Percentiles rank a stretch among this genome's conserved stretches.
Conservation (phyloP, 2,888 invertebrate genomes). For the Drosophila neutralis region DNA sequence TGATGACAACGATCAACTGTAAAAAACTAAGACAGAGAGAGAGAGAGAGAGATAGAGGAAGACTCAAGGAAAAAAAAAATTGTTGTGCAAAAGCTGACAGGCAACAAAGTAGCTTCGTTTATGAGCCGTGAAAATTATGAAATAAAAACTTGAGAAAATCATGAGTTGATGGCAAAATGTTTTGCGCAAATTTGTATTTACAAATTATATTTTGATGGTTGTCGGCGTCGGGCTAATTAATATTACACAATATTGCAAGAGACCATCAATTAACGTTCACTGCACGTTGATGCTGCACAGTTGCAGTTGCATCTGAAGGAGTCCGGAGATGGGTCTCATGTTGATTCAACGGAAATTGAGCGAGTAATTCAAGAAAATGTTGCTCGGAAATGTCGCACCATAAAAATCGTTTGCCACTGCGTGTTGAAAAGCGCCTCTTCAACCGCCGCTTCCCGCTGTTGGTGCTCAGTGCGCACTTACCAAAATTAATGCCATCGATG, state of each 20-base stretch:
- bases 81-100: slow-evolving; percentile 28
- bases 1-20: slow-evolving; percentile 12
- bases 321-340: slow-evolving; percentile 14
- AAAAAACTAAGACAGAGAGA: slow-evolving; percentile 10
- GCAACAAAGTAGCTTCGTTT: slow-evolving; percentile 73
- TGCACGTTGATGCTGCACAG: slow-evolving; percentile 15
- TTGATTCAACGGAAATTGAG: slow-evolving; percentile 83
- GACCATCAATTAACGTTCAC: slow-evolving; percentile 54
- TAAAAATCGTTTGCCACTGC: slow-evolving; percentile 66
- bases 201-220: slow-evolving; percentile 60
- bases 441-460: slow-evolving; percentile 13
- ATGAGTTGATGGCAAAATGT: slow-evolving; percentile 22
- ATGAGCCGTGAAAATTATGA: slow-evolving; percentile 72
- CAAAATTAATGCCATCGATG: slow-evolving; percentile 77
- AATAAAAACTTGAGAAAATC: slow-evolving; percentile 45
- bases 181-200: slow-evolving; percentile 20
- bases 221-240: slow-evolving; percentile 63
- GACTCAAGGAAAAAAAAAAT: neutral
- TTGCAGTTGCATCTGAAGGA: slow-evolving; percentile 19
- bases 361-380: slow-evolving; percentile 78
- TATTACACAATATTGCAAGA: slow-evolving; percentile 63
- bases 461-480: slow-evolving; percentile 49
- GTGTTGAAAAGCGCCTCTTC: slow-evolving; percentile 66
- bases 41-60: neutral
- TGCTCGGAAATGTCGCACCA: slow-evolving; percentile 74